phyloP scores from a whole-genome alignment of 2,888 invertebrate genomes.

The Drosophila niveifrons region DNA sequence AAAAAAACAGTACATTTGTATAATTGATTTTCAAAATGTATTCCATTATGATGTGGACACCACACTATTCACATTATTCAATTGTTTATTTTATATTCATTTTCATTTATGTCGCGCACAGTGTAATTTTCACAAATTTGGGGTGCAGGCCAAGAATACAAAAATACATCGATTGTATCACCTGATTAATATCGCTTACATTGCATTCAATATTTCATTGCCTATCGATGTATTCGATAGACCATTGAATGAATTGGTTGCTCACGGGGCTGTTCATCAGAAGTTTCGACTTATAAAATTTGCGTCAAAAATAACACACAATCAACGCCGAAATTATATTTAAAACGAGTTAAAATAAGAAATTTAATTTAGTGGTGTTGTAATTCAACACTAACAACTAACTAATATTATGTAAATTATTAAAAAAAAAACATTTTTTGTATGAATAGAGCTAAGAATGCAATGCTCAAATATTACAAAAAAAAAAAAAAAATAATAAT shows the following conservation, averaged over 20 bases:
- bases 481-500: too few relatives aligned
- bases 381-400: too few relatives aligned
- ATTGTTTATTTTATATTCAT: not conserved
- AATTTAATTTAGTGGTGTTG: too few relatives aligned
- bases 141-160: conserved; percentile 1
- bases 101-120: not conserved
- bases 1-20: not conserved
- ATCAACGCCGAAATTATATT: too few relatives aligned
- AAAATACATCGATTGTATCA: not conserved
- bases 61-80: not conserved
- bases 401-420: too few relatives aligned
- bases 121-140: not conserved
- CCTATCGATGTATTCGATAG: not conserved
- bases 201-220: not conserved
- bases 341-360: too few relatives aligned
- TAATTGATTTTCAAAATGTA: not conserved
- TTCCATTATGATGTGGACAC: not conserved
- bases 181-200: not conserved
- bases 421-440: too few relatives aligned
- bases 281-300: too few relatives aligned
- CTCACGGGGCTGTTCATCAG: too few relatives aligned
- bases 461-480: too few relatives aligned
- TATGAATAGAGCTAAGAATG: too few relatives aligned
- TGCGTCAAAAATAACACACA: too few relatives aligned
- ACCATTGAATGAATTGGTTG: not conserved